Base-by-base conservation (phyloP, 2,113 vertebrate genomes). In the Odontophorus gujanensis region DNA sequence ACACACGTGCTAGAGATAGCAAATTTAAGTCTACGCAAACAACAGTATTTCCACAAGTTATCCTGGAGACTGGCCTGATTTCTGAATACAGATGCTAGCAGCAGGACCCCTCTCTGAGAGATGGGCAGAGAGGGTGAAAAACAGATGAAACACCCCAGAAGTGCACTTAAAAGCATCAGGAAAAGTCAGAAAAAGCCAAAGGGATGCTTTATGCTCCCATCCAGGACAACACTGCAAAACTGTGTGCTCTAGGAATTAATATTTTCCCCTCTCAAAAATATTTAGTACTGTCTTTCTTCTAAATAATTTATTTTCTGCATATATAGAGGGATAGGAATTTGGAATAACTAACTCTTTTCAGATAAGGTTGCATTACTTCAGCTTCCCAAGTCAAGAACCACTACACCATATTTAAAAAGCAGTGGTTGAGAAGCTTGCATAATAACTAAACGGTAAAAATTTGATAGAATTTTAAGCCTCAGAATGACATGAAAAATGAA, bases 361-460 rank as follows among this genome's bases (percentile, higher is more conserved):
- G 14, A 17, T 26, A 89, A 80, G 21, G 75, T 18, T 71, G 30
- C 1, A 1, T 71, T 80, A 9, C 80, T 91, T 80, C 65, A 82
- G 43, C 36, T 82, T 89, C 50, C 34, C 8, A 3, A 82, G 93
- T 71, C 34, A 87, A 77, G 45, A 50, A 63, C 1, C 9, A 73
- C 28, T 74, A 50, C 32, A 40, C 25, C 38, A 38, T 28, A 79
- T 74, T 82, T 90, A 90, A 94, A 94, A 86, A 85, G 77, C 80
- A 77, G 61, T 59, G 48, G 32, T 3, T 93, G 53, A 78, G 63
- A 53, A 79, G 63, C 77, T 85, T 1, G 6, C 83, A 68, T 67
- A 45, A 59, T 66, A 92, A 83, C 51, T 90, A 85, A 92, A 62
- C 61, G 68, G 40, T 79, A 86, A 88, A 93, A 66, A 88, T 81